Percentiles rank a stretch among this genome's conserved stretches.
phyloP scores from a whole-genome alignment of 2,113 vertebrate species.

The Tiliqua scincoides region DNA sequence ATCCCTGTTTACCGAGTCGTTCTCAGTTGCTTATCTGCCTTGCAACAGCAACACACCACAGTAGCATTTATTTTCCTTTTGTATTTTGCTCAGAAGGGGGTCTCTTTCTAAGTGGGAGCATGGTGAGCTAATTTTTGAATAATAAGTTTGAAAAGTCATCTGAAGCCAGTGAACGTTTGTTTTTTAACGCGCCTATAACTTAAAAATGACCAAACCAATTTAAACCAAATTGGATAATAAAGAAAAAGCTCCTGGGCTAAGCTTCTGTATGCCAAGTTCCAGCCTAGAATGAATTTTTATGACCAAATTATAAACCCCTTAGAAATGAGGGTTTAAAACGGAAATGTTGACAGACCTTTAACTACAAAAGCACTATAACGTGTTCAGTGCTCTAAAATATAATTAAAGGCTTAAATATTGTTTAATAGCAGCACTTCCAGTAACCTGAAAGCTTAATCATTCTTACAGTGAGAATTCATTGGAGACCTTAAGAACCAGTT shows the following conservation, averaged over 20 bases:
- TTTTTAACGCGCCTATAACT: slow-evolving; percentile 72
- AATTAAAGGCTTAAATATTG: slow-evolving; percentile 69
- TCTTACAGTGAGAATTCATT: slow-evolving; percentile 47
- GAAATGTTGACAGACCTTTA: slow-evolving; percentile 72
- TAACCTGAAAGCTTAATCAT: slow-evolving; percentile 53
- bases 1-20: no score
- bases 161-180: slow-evolving; percentile 68
- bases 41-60: not conserved
- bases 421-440: slow-evolving; percentile 71
- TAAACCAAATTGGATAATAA: slow-evolving; percentile 72
- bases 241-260: slow-evolving; percentile 71
- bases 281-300: slow-evolving; percentile 72
- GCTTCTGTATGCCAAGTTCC: slow-evolving; percentile 66
- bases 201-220: slow-evolving; percentile 72
- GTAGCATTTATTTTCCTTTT: not conserved
- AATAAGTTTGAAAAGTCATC: slow-evolving; percentile 60
- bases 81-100: slow-evolving; percentile 10
- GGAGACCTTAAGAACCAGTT: slow-evolving; percentile 2
- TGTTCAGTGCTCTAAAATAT: slow-evolving; percentile 63
- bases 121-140: slow-evolving; percentile 56
- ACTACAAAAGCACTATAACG: slow-evolving; percentile 64
- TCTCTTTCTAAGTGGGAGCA: slow-evolving; percentile 41
- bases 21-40: no score
- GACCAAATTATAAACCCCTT: slow-evolving; percentile 69
- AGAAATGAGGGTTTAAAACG: slow-evolving; percentile 70